These are phyloP conservation scores for Drosophila repletoides DNA, from an alignment of 1,140 invertebrate genomes.

Conservation along the genomic window DNA sequence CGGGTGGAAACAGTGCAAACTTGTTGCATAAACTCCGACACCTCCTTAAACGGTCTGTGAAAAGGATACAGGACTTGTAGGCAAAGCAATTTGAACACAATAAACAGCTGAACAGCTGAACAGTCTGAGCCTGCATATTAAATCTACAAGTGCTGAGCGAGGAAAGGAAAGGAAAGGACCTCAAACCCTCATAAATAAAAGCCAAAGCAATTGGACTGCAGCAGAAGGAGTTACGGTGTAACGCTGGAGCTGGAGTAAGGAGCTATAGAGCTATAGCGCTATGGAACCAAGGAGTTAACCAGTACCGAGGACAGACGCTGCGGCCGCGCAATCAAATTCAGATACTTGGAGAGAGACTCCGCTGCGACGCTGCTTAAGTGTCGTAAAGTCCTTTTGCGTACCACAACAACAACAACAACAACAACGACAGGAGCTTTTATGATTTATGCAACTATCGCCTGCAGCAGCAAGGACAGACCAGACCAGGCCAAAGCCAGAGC, in stretches of 20 bases:
- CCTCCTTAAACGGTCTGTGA: not conserved
- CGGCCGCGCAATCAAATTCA: conserved; percentile 77
- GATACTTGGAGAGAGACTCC: conserved; percentile 58
- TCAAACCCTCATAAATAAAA: conserved; percentile 68
- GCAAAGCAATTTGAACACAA: conserved; percentile 39
- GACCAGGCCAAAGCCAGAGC: not conserved
- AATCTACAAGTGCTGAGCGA: conserved; percentile 24
- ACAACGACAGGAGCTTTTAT: conserved; percentile 57
- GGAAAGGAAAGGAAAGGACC: too few species aligned
- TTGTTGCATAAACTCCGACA: conserved; percentile 37
- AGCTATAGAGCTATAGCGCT: too few species aligned
- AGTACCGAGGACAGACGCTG: conserved; percentile 38
- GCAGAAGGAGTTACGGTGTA: conserved; percentile 1
- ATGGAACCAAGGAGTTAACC: not conserved
- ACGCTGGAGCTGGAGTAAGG: not conserved
- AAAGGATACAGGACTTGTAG: not conserved
- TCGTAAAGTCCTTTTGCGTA: conserved; percentile 68
- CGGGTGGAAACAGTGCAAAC: conserved; percentile 6
- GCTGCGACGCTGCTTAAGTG: conserved; percentile 62
- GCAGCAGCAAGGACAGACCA: conserved; percentile 41
- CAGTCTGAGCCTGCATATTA: conserved; percentile 34
- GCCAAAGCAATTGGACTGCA: conserved; percentile 35
- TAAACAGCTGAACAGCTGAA: conserved; percentile 35
- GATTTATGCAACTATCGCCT: conserved; percentile 81
- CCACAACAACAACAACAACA: conserved; percentile 40